These are phyloP conservation scores for Lemur catta DNA, from an alignment of 2,797 vertebrate species.

Conservation along the genomic window DNA sequence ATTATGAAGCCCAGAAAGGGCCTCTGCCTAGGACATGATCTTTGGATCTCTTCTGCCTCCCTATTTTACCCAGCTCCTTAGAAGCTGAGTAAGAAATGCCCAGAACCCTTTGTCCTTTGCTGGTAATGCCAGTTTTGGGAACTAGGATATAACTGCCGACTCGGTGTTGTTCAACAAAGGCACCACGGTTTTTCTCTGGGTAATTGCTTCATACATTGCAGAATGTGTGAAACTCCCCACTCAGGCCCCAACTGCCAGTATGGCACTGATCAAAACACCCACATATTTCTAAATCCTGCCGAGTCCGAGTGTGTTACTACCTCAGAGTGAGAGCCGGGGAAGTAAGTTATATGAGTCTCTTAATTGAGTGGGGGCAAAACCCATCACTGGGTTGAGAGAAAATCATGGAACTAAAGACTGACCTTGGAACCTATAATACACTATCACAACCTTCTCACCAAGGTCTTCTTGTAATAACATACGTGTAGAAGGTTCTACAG, in stretches of 20 bases:
- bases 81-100: neutral
- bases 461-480: neutral
- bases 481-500: neutral
- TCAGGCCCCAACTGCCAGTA: neutral
- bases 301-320: neutral
- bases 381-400: neutral
- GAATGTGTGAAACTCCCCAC: neutral
- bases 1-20: neutral
- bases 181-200: neutral
- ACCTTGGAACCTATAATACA: neutral
- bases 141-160: neutral
- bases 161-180: neutral
- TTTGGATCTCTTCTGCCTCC: neutral
- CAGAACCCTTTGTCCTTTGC: neutral
- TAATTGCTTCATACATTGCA: neutral
- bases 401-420: neutral
- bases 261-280: neutral
- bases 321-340: neutral
- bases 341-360: neutral
- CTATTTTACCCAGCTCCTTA: neutral
- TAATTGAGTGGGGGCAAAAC: neutral
- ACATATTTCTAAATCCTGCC: neutral
- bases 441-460: neutral
- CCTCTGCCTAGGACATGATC: neutral
- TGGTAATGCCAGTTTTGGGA: neutral